phyloP scores from a whole-genome alignment of 2,797 vertebrate species.

The Hippopotamyrus pictus region DNA sequence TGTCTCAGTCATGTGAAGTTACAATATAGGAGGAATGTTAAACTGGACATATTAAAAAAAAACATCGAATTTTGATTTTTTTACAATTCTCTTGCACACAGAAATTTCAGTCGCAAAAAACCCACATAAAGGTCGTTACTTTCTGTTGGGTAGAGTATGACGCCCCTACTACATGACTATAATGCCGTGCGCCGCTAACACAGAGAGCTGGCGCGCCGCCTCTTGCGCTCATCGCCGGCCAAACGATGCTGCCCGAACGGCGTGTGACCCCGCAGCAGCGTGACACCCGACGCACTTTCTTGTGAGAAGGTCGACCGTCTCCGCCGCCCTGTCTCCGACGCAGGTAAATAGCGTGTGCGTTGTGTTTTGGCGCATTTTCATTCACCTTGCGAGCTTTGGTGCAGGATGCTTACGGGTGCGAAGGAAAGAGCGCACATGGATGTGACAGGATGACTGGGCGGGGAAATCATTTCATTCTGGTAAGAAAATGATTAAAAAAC shows the following conservation, averaged over 20 bases:
- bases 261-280: background rate
- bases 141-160: background rate
- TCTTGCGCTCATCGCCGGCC: background rate
- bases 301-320: slow-evolving; percentile 20
- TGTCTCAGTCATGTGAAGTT: background rate
- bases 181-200: background rate
- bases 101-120: background rate
- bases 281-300: background rate
- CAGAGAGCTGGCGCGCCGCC: background rate
- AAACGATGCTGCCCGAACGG: background rate
- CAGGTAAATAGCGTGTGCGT: background rate
- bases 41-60: too few relatives aligned
- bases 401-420: slow-evolving; percentile 47
- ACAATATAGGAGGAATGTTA: background rate
- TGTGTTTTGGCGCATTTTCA: background rate
- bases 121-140: background rate
- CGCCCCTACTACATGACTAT: background rate
- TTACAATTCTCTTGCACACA: background rate
- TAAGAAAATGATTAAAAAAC: background rate
- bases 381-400: slow-evolving; percentile 5
- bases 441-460: slow-evolving; percentile 39
- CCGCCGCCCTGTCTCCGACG: background rate
- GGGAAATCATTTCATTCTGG: slow-evolving; percentile 15
- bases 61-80: background rate
- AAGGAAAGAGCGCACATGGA: slow-evolving; percentile 60